These are phyloP conservation scores for Heterotis niloticus DNA, from an alignment of 2,113 vertebrate genomes.

Conservation along the genomic window DNA sequence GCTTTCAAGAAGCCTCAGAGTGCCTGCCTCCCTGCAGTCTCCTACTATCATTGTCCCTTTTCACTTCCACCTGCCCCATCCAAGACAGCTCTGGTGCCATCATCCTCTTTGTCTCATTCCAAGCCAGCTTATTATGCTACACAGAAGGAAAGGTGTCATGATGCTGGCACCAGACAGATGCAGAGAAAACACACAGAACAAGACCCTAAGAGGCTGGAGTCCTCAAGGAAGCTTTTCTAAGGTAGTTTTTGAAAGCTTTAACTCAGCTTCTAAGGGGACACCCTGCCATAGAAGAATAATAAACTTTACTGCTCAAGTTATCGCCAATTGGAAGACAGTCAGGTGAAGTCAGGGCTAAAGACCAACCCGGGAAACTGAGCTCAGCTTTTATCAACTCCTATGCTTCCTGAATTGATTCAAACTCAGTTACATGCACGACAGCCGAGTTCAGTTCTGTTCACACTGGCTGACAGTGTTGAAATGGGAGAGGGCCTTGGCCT, in stretches of 20 bases:
- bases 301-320: not conserved
- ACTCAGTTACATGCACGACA: no score
- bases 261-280: not conserved
- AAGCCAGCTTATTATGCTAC: conserved; percentile 27
- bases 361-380: not conserved
- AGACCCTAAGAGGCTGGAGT: no score
- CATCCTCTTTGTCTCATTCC: conserved; percentile 55
- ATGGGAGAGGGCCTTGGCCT: no score
- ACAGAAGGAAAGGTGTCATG: conserved; percentile 16
- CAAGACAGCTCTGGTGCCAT: conserved; percentile 59
- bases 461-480: no score
- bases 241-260: no score
- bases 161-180: not conserved
- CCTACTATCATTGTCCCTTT: not conserved
- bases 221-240: no score
- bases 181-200: not conserved
- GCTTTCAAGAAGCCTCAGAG: not conserved
- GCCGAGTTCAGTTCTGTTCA: no score
- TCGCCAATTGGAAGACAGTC: not conserved
- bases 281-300: not conserved
- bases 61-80: not conserved
- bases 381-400: not conserved
- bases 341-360: not conserved
- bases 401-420: no score
- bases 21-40: not conserved